Percentiles rank a stretch among this genome's conserved stretches.
Evolutionary conservation across 2,888 invertebrate genomes (phyloP).

Genomic region (Odiellus spinosus): DNA sequence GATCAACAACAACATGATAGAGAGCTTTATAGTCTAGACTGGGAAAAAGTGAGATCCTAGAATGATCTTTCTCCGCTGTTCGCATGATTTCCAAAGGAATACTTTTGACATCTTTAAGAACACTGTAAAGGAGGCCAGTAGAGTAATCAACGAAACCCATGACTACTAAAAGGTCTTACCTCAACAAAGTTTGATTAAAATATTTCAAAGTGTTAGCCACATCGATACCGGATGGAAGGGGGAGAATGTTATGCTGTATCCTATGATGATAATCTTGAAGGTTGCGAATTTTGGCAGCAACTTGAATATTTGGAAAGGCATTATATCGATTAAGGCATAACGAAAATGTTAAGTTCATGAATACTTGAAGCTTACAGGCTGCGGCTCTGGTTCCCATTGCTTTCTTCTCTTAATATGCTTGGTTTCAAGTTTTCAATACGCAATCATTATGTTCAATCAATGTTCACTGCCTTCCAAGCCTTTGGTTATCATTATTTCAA

Average conservation of each 20-base stretch:
- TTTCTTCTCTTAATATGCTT: conserved; percentile 1
- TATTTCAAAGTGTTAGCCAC: conserved; percentile 95
- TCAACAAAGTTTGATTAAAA: conserved; percentile 88
- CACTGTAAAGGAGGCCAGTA: conserved; percentile 42
- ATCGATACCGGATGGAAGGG: conserved; percentile 84
- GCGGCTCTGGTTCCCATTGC: conserved; percentile 79
- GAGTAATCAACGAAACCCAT: no score
- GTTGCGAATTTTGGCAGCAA: conserved; percentile 93
- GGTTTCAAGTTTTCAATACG: neutral
- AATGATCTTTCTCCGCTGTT: conserved; percentile 65
- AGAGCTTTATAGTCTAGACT: conserved; percentile 92
- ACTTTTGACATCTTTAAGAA: conserved; percentile 88
- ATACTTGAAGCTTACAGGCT: conserved; percentile 64
- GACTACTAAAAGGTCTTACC: no score
- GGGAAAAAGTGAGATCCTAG: conserved; percentile 79
- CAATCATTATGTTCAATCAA: no score
- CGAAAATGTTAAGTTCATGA: no score
- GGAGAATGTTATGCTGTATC: conserved; percentile 73
- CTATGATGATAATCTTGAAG: conserved; percentile 91
- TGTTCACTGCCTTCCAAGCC: no score
- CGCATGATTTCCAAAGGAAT: conserved; percentile 82
- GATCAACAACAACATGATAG: conserved; percentile 71
- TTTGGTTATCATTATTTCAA: no score
- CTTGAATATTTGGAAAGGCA: no score
- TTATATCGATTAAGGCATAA: no score